Base-by-base conservation (phyloP, 1,140 invertebrate species). In the Sminthurides bifidus region DNA sequence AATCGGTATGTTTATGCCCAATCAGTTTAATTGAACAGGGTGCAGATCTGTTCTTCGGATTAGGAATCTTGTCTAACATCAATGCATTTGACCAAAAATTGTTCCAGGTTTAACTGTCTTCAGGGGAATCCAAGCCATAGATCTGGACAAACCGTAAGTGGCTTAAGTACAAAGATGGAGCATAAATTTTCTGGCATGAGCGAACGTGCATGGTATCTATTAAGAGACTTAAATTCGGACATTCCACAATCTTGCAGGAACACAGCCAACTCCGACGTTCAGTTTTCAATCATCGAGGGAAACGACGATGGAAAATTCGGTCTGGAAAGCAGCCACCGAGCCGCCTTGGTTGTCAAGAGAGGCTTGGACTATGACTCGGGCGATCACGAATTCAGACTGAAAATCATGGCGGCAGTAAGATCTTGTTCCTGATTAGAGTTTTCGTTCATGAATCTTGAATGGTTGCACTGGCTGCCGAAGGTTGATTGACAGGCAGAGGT, bases 221-320 rank as follows among this genome's bases (percentile, higher is more conserved):
- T 6, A 10, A 43, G 5, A 17, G 86, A 89, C 68, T 88, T 88
- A 68, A 85, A 85, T 0, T 5, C 21, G 12, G 12, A 12, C 17
- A 17, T 5, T 6, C 21, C 6, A 8, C 21, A 8, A 17, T 8
- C 17, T 6, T 49, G 27, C 21, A 49, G 46, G 23, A 87, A 87
- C 65, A 92, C 87, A 0, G 85, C 86, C 0, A 92, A 92, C 70
- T 90, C 87, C 0, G 86, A 90, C 60, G 77, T 92, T 6, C 83
- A 87, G 60, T 89, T 88, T 70, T 81, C 80, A 52, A 84, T 91
- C 66, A 77, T 81, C 3, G 79, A 79, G 15, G 84, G 84, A 0
- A 85, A 88, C 62, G 77, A 81, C 48, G 76, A 80, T 23, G 80
- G 82, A 0, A 82, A 81, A 63, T 91, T 91, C 68, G 76, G 79